Evolutionary conservation across 1,140 invertebrate species (phyloP), one percentile per base, ranked within the genome.

Genomic region (Arctopsyche grandis): DNA sequence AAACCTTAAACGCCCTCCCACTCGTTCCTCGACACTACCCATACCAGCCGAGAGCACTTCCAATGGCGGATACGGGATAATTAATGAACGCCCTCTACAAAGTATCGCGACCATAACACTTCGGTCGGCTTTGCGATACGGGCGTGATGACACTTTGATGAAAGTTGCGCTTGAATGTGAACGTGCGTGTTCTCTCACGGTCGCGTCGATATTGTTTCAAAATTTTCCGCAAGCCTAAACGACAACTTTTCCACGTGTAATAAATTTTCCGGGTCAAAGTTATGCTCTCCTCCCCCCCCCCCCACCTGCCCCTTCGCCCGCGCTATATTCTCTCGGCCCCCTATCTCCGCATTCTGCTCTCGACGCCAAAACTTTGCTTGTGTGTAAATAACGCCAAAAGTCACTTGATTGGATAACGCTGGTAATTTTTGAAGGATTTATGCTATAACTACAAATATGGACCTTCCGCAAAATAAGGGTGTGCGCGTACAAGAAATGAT

Each of bases 61-160:
- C 29, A 38, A 52, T 52, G 48, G 10, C 48, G 48, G 58, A 60
- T 19, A 9, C 56, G 9, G 56, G 63, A 66, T 66, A 74, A 74
- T 74, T 74, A 74, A 74, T 74, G 71, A 74, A 74, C 22, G 46
- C 24, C 10, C 10, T 70, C 14, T 43, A 29, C n/a, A n/a, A 26
- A 43, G 69, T 9, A 43, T 43, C 22, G 69, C 24, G 16, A 12
- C 63, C 63, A 24, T 24, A 66, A 66, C 24, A 66, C 63, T 66
- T 66, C 21, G 63, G 63, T 24, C 24, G 16, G 12, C 16, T 19
- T 26, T 38, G 29, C 29, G 29, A 38, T 38, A 38, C 29, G 29
- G 29, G 48, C 48, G 22, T 24, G 71, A 74, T 56, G 71, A 74
- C 24, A 74, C 71, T 74, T 74, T 74, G 48, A 74, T 74, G 71